A percentile compares a stretch with the other conserved stretches of the same genome.
phyloP scores from a whole-genome alignment of 2,888 invertebrate genomes.

The Drosophila neoperkinsi region DNA sequence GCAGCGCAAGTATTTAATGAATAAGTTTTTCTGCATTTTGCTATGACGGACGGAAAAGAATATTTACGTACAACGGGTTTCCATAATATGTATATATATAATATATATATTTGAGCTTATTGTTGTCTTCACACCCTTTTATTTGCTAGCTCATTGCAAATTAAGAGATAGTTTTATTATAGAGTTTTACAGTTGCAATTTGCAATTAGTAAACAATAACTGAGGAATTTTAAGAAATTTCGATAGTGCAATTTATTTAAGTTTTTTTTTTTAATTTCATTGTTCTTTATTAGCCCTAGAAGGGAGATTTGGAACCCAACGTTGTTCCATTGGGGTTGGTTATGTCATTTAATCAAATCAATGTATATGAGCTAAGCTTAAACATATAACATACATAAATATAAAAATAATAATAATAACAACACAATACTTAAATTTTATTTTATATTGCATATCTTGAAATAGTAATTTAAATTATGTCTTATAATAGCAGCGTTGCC shows the following conservation, averaged over 20 bases:
- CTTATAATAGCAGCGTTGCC: not conserved
- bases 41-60: conserved; percentile 14
- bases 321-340: too few relatives aligned
- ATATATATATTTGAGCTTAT: conserved; percentile 28
- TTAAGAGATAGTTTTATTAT: conserved; percentile 21
- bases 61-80: conserved; percentile 23
- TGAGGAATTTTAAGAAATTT: not conserved
- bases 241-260: not conserved
- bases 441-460: not conserved
- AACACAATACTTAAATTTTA: not conserved
- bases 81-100: conserved; percentile 7
- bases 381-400: not conserved
- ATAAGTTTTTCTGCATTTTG: conserved; percentile 45
- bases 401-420: not conserved
- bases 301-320: not conserved
- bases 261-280: not conserved
- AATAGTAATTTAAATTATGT: not conserved
- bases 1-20: conserved; percentile 41
- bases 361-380: not conserved
- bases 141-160: conserved; percentile 42
- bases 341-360: not conserved
- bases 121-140: conserved; percentile 44
- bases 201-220: not conserved
- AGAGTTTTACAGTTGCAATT: not conserved
- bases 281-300: not conserved